Base-by-base conservation (phyloP, 2,888 invertebrate genomes). In the Hyposoter dolosus region DNA sequence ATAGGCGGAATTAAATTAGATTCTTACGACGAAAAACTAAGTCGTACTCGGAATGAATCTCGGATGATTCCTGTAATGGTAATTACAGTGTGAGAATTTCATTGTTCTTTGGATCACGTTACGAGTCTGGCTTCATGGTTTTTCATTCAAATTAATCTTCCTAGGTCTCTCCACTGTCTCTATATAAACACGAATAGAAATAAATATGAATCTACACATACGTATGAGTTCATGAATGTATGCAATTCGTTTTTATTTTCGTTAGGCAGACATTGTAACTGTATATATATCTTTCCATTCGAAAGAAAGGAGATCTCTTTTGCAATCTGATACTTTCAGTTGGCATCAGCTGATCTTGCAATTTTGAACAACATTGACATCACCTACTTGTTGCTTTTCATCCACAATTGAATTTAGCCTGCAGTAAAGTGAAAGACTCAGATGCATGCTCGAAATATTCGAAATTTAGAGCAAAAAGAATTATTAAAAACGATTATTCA, bases 61-160 rank as follows among this genome's bases (percentile, higher is more conserved):
- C 43, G 17, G 53, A 69, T 60, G 43, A 56, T 66, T 65, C 28
- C 15, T 66, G 15, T 43, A 19, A 71, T 35, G 68, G 66, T 80
- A 80, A 83, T 80, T 79, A 66, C 50, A 56, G 15, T 4, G 76
- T 72, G 80, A 66, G 83, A 83, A 83, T 68, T 28, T 19, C 40
- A 76, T 80, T 83, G 76, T 84, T 69, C 17, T 3, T 63, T 35
- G 32, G 23, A 45, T 40, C 12, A 63, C 60, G 28, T 50, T 72
- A 65, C 66, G 1, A 53, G 66, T 72, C 74, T 76, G 17, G 17
- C 71, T 76, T n/a, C 63, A 43, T 43, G 17, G 28, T 50, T 65
- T 80, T 69, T 28, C 60, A 83, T 47, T 45, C 56, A 47, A 75
- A 69, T 75, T 60, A 65, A 63, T 50, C 15, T 7, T 7, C 56